Conservation (phyloP, 37 sponge, comb jelly and placozoan species). For the Ianthella basta region DNA sequence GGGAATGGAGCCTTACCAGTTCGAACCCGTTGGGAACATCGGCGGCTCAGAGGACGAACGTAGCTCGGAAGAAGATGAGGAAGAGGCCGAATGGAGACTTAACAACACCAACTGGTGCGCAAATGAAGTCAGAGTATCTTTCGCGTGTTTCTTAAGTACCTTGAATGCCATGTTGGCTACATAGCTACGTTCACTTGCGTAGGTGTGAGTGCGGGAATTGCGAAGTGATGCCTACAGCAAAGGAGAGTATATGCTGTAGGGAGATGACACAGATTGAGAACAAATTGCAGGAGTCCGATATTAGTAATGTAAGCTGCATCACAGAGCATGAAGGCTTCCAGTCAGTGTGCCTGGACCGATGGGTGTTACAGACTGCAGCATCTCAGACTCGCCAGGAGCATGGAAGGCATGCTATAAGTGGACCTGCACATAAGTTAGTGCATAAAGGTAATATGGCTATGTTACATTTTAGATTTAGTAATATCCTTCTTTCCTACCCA, state of each 20-base stretch:
- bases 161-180: not conserved
- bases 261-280: conserved; percentile 10
- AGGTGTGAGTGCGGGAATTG: conserved; percentile 49
- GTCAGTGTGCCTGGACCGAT: conserved; percentile 12
- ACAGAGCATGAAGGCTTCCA: conserved; percentile 14
- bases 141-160: not conserved
- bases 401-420: too few relatives aligned
- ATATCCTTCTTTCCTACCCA: not conserved
- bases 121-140: not conserved
- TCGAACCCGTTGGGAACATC: not conserved
- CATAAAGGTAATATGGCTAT: too few relatives aligned
- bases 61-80: conserved; percentile 8
- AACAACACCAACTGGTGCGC: conserved; percentile 31
- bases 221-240: conserved; percentile 30
- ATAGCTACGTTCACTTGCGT: too few relatives aligned
- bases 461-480: too few relatives aligned
- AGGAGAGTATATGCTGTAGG: conserved; percentile 44
- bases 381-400: not conserved
- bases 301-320: conserved; percentile 1
- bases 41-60: not conserved
- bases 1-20: conserved; percentile 26
- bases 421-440: too few relatives aligned
- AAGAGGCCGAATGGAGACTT: not conserved
- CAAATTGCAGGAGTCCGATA: not conserved
- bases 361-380: conserved; percentile 23